Evolutionary conservation across 2,113 vertebrate genomes (phyloP), one percentile per base, ranked within the genome.

Genomic region (Myanophis thanlyinensis): DNA sequence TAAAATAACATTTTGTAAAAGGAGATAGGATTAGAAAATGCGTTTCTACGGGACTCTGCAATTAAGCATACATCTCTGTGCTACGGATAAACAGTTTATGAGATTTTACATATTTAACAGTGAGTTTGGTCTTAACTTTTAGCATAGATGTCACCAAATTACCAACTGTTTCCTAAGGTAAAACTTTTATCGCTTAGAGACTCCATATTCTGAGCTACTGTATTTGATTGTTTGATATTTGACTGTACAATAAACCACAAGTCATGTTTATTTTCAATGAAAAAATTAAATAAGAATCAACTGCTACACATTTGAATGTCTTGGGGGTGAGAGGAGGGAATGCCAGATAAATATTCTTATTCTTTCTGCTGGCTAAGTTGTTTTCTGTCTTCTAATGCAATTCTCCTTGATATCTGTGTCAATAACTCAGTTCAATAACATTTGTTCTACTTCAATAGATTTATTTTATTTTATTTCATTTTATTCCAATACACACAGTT

Each of bases 401-500:
- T 85, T 91, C 89, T 94, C 27, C 88, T 94, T 91, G 59, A 46
- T 96, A 54, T 89, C 87, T 95, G 59, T 15, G 23, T 97, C 94
- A 94, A 47, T 96, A 94, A 96, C 89, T 92, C 92, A 22, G 91
- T 94, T 95, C 95, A 94, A 91, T 96, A 93, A 93, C 1, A 80
- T 95, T 93, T 0, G 35, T 97, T 97, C 93, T 89, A 93, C 89
- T 93, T 97, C 56, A 96, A 56, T 88, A 93, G 47, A 27, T 86
- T 1, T 93, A 86, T 93, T 97, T 96, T 96, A 92, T 93, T 97
- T n/a, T n/a, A n/a, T n/a, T n/a, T n/a, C n/a, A n/a, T n/a, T 96
- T 96, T 93, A 94, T 93, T 92, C 95, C 54, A 84, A 94, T 94
- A 88, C 51, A 51, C 95, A 94, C 88, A 73, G 85, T 92, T 95